Conservation (phyloP, 2,888 invertebrate species). For the Brachypterus glaber region DNA sequence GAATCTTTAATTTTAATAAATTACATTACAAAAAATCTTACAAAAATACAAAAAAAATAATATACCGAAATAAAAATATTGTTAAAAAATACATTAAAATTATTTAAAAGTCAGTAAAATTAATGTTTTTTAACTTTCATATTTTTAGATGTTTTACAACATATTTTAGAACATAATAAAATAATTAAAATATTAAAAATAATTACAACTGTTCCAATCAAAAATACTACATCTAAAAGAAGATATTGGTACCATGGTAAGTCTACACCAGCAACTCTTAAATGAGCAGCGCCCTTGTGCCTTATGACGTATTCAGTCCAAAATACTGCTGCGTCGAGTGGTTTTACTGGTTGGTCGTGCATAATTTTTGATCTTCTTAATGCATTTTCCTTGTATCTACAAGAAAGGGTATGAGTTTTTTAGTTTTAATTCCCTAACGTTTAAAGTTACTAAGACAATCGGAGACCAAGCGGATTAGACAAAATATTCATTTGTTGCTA, state of each 20-base stretch:
- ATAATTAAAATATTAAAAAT: neutral
- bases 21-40: no score
- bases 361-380: slow-evolving; percentile 21
- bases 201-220: slow-evolving; percentile 1
- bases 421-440: no score
- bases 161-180: neutral
- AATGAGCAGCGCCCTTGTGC: slow-evolving; percentile 26
- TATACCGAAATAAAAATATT: no score
- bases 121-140: slow-evolving; percentile 5
- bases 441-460: no score
- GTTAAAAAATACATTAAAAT: no score
- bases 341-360: slow-evolving; percentile 23
- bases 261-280: slow-evolving; percentile 24
- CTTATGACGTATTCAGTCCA: slow-evolving; percentile 28
- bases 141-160: neutral
- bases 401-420: no score
- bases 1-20: no score
- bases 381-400: slow-evolving; percentile 22
- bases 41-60: no score
- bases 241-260: slow-evolving; percentile 28
- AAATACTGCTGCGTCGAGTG: slow-evolving; percentile 23
- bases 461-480: no score
- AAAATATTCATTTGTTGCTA: no score
- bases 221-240: slow-evolving; percentile 21
- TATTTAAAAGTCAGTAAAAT: no score